Evolutionary conservation across 1,140 invertebrate genomes (phyloP).

Genomic region (Battus philenor): DNA sequence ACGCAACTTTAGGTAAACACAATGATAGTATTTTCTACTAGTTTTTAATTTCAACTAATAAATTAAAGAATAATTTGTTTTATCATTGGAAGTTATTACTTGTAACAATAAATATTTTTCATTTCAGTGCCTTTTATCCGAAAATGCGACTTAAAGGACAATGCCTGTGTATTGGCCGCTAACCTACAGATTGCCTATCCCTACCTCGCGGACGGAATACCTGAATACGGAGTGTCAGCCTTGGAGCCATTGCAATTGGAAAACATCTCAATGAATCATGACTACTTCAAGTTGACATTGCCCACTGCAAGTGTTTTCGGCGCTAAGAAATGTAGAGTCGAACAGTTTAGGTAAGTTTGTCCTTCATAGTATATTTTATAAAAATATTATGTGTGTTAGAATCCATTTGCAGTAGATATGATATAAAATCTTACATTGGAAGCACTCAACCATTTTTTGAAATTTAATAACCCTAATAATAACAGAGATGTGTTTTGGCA

Average conservation of each 20-base stretch:
- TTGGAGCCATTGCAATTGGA: neutral
- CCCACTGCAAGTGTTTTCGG: neutral
- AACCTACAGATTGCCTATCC: conserved; percentile 3
- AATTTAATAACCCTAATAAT: too few species aligned
- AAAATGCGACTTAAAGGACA: conserved; percentile 7
- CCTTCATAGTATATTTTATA: neutral
- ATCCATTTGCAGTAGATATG: neutral
- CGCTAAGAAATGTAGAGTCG: conserved; percentile 1
- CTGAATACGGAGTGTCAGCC: neutral
- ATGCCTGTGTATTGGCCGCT: neutral
- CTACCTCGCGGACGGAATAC: conserved; percentile 1
- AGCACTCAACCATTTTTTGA: neutral
- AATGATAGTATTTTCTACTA: too few species aligned
- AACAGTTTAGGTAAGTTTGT: conserved; percentile 4
- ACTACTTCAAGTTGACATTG: conserved; percentile 2
- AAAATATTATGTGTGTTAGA: neutral
- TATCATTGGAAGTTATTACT: too few species aligned
- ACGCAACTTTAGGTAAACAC: too few species aligned
- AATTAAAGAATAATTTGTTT: too few species aligned
- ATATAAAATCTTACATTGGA: neutral
- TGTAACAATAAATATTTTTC: too few species aligned
- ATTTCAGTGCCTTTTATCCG: neutral
- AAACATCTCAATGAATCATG: neutral
- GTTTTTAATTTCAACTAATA: too few species aligned
- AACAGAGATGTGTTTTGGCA: too few species aligned